These are phyloP conservation scores for Amblyjoppa proteus DNA, from an alignment of 2,888 invertebrate species.

Conservation along the genomic window DNA sequence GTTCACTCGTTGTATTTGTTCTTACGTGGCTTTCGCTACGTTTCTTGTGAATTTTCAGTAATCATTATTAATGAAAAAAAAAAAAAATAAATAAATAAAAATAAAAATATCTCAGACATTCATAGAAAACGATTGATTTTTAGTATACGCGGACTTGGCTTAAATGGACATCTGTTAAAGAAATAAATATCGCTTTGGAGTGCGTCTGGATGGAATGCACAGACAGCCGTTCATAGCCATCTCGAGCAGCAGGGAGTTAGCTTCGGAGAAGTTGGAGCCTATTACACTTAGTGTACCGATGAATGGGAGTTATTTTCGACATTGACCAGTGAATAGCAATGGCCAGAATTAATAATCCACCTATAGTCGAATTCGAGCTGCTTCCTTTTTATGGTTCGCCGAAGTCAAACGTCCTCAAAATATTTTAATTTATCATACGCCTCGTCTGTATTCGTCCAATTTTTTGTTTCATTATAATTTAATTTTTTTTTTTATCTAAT, in stretches of 20 bases:
- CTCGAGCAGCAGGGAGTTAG: slow-evolving; percentile 35
- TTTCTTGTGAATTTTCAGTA: too few species aligned
- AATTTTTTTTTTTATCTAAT: too few species aligned
- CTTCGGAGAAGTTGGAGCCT: slow-evolving; percentile 46
- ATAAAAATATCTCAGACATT: too few species aligned
- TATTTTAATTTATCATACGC: background rate
- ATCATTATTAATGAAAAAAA: too few species aligned
- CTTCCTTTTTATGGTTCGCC: background rate
- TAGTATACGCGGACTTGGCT: too few species aligned
- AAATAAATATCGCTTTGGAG: slow-evolving; percentile 37
- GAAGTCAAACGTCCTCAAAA: background rate
- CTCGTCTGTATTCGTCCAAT: background rate
- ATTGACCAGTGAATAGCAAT: slow-evolving; percentile 39
- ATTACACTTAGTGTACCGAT: slow-evolving; percentile 65
- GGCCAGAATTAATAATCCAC: background rate
- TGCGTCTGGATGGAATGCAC: slow-evolving; percentile 7
- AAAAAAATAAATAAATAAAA: too few species aligned
- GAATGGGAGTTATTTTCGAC: slow-evolving; percentile 71
- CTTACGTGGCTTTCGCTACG: too few species aligned
- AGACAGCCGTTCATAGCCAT: slow-evolving; percentile 25
- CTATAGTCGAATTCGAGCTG: background rate
- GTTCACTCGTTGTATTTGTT: too few species aligned
- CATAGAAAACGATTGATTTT: too few species aligned
- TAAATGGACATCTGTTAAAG: background rate
- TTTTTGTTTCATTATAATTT: too few species aligned